A percentile compares a stretch with the other conserved stretches of the same genome.
Conservation (phyloP, 23 tunicate species). For the Diplosoma virens region DNA sequence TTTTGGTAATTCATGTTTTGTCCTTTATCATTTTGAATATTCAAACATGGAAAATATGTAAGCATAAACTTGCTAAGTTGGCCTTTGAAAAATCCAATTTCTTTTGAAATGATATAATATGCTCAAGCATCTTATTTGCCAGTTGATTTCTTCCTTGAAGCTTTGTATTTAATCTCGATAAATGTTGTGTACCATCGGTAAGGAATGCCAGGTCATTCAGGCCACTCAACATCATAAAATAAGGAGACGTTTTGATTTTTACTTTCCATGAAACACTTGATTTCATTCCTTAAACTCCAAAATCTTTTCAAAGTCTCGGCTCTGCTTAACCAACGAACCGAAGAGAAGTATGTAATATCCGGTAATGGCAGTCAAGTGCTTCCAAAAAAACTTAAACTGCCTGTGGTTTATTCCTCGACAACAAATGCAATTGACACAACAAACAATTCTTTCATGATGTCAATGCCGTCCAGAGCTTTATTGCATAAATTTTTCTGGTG, state of each 20-base stretch:
- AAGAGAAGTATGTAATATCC: conserved; percentile 20
- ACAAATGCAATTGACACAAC: conserved; percentile 6
- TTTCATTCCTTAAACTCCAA: conserved; percentile 11
- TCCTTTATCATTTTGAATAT: no score
- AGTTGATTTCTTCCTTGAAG: conserved; percentile 25
- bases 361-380: conserved; percentile 33
- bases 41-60: no score
- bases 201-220: conserved; percentile 20
- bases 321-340: conserved; percentile 39
- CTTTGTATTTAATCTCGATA: conserved; percentile 9
- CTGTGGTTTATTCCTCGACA: no score
- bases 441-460: conserved; percentile 21
- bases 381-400: conserved; percentile 20
- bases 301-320: conserved; percentile 35
- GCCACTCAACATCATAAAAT: conserved; percentile 8
- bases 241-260: conserved; percentile 27
- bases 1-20: no score
- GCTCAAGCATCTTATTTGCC: conserved; percentile 21
- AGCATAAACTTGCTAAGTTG: no score
- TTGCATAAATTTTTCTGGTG: no score
- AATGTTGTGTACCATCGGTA: not conserved
- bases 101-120: conserved; percentile 15
- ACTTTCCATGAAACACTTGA: conserved; percentile 31
- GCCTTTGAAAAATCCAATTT: no score
- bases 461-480: not conserved